Evolutionary conservation across 1,140 invertebrate genomes (phyloP), one percentile per base, ranked within the genome.

Genomic region (Pinna nobilis): DNA sequence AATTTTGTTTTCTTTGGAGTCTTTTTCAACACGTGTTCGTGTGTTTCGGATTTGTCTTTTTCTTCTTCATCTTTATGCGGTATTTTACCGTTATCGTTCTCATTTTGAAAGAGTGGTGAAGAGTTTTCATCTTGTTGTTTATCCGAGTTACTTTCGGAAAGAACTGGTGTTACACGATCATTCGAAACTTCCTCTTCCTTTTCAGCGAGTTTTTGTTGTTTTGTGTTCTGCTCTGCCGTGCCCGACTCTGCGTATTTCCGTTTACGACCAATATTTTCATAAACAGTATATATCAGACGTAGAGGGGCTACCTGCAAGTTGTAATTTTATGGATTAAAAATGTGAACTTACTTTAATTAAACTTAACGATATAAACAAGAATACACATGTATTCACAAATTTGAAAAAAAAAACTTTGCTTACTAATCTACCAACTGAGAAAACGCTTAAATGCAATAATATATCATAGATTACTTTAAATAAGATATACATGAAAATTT

Each of bases 271-370:
- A 39, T 49, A 59, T 70, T 63, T 9, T 73, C 70, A 47, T 60
- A 77, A 13, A 77, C 76, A 9, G 76, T 77, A 63, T 77, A 77
- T 32, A 55, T 68, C 50, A 77, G 49, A 9, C 76, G 59, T 18
- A 77, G 30, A 1, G 76, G 76, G 6, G 59, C 59, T 60, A 65
- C 73, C 76, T 77, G 41, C 0, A 75, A n/a, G 3, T 18, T 3
- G 28, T 13, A 4, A 20, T 20, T 55, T 25, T 13, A 55, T 20
- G 15, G n/a, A 0, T 23, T 1, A 28, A 55, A 55, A 18, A n/a
- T 1, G 35, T 1, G 57, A 37, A 60, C 3, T 32, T 60, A 15
- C 33, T 30, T 35, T 33, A 37, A 9, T 4, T 60, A 37, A 13
- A 60, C 18, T 49, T 13, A 53, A 67, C 2, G 7, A 53, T 33